phyloP scores from a whole-genome alignment of 2,888 invertebrate genomes.

The Romanomermis culicivorax region DNA sequence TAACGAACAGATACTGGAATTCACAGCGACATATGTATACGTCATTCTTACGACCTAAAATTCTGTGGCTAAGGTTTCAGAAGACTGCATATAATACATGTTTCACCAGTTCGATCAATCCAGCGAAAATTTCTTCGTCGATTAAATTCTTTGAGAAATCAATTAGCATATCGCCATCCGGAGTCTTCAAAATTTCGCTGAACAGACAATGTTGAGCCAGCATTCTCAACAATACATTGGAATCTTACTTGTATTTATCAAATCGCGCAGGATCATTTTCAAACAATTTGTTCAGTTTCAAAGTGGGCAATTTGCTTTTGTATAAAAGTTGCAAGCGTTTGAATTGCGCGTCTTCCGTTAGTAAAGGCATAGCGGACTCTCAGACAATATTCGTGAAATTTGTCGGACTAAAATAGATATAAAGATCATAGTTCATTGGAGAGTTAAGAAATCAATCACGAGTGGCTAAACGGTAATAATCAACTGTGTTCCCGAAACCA shows the following conservation, averaged over 20 bases:
- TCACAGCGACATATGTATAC: no score
- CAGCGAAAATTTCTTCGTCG: conserved; percentile 48
- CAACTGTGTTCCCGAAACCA: no score
- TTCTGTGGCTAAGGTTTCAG: no score
- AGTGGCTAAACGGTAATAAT: no score
- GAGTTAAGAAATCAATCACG: no score
- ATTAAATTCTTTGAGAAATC: conserved; percentile 94
- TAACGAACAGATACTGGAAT: no score
- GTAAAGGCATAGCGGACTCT: neutral
- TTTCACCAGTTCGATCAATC: conserved; percentile 58
- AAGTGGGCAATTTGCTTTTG: conserved; percentile 45
- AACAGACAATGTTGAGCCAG: conserved; percentile 10
- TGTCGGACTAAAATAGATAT: no score
- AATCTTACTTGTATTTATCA: conserved; percentile 69
- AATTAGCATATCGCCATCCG: conserved; percentile 71
- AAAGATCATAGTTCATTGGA: no score
- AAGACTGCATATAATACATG: no score
- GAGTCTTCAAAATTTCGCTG: conserved; percentile 53
- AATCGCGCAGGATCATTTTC: conserved; percentile 57
- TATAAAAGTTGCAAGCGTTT: conserved; percentile 53
- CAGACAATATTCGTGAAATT: no score
- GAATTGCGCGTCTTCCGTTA: conserved; percentile 48
- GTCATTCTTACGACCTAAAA: no score
- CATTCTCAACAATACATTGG: no score
- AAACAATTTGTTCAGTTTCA: conserved; percentile 64